Percentiles rank a stretch among this genome's conserved stretches.
These are phyloP conservation scores for Netelia melanura DNA, from an alignment of 2,888 invertebrate species.

Conservation along the genomic window DNA sequence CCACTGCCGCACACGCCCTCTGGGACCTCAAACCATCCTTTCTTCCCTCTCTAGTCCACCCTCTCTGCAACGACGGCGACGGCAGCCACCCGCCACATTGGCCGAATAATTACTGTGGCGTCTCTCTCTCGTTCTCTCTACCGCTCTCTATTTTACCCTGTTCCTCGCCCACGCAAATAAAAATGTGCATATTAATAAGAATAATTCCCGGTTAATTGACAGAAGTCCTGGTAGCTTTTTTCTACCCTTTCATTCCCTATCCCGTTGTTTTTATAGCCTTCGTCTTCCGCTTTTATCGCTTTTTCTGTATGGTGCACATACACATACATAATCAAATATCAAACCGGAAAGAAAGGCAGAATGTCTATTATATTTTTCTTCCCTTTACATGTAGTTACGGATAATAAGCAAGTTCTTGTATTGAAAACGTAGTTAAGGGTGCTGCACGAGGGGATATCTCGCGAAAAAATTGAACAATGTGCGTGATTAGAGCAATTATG, in stretches of 20 bases:
- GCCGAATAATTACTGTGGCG: conserved; percentile 61
- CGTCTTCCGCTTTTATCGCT: neutral
- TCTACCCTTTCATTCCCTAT: conserved; percentile 9
- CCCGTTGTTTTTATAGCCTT: conserved; percentile 14
- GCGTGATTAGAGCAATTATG: neutral
- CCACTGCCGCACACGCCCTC: conserved; percentile 51
- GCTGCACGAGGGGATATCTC: neutral
- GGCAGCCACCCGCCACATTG: conserved; percentile 48
- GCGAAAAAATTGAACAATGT: neutral
- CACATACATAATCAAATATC: neutral
- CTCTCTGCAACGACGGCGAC: conserved; percentile 15
- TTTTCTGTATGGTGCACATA: neutral
- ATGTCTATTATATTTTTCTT: conserved; percentile 4
- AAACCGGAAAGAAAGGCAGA: neutral
- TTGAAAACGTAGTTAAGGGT: neutral
- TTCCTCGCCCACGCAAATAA: conserved; percentile 49
- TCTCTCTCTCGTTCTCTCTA: conserved; percentile 1
- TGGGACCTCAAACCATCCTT: conserved; percentile 45
- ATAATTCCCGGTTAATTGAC: conserved; percentile 65
- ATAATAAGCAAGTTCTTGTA: neutral
- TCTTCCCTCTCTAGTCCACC: neutral
- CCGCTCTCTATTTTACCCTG: neutral
- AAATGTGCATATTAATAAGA: conserved; percentile 68
- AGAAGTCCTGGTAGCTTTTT: conserved; percentile 33
- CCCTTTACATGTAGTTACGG: neutral